Evolutionary conservation across 2,113 vertebrate species (phyloP), one percentile per base, ranked within the genome.

Genomic region (Tachysurus vachellii): DNA sequence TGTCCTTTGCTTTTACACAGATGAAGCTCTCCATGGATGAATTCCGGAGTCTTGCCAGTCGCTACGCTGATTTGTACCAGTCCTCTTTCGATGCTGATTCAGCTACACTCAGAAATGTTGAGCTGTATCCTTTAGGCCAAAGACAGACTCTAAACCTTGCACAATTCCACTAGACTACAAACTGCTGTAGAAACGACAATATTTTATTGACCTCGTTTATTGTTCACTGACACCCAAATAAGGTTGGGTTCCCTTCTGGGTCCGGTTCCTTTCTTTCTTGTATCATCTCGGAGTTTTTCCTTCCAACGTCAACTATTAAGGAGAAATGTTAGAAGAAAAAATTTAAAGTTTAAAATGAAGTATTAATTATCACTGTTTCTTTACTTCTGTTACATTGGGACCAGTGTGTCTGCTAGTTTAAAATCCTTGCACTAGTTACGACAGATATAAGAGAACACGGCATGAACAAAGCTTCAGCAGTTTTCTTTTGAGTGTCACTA

Each of bases 21-120:
- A 99, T 99, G 98, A 99, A 97, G 68, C 94, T 97, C 13, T 99
- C 96, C 17, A 99, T 98, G 97, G 98, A 99, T 77, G 98, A 99
- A 91, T 99, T 99, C 90, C 91, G 96, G 89, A 96, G 91, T 88
- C 95, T 99, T 1, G 98, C 98, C 0, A 92, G 96, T 2, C 95
- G 97, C 8, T 99, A 99, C 2, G 95, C 96, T n/a, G 98, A 99
- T 87, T 93, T 99, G 2, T 99, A 99, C 93, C 98, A 99, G 89
- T 97, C 98, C 0, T 99, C 98, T 14, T 99, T 99, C 88, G 98
- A 99, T n/a, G 97, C 98, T 0, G 98, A 99, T 89, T 97, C 96
- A 0, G 95, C 97, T 81, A 99, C 98, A 36, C 94, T 99, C 76
- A 96, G 97, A 68, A 99, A 98, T 13, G 96, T 99, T 42, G 98